Evolutionary conservation across 1,140 invertebrate species (phyloP).

Genomic region (Idris sp.): DNA sequence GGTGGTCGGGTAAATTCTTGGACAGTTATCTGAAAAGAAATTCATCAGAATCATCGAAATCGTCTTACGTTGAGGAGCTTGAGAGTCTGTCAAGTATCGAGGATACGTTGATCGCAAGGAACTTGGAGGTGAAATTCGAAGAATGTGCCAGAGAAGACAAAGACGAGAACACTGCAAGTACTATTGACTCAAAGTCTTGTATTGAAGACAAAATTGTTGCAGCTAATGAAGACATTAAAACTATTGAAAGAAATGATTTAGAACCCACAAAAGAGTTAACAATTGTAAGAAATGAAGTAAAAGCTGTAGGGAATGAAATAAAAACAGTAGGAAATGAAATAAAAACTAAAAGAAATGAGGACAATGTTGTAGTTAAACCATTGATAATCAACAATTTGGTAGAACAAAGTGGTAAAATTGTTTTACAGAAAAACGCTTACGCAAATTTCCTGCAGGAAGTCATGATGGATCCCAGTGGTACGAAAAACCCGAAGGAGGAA

Average conservation of each 20-base stretch:
- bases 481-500: constrained; percentile 68
- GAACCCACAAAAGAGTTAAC: no score
- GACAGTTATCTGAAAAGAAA: constrained; percentile 63
- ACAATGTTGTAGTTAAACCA: constrained; percentile 6
- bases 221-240: constrained; percentile 65
- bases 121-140: constrained; percentile 51
- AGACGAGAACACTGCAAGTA: constrained; percentile 64
- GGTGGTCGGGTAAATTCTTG: constrained; percentile 73
- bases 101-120: constrained; percentile 34
- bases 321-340: neutral
- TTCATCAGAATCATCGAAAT: constrained; percentile 72
- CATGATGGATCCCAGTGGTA: constrained; percentile 67
- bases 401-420: constrained; percentile 18
- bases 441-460: constrained; percentile 70
- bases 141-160: constrained; percentile 56
- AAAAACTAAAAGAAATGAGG: neutral
- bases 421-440: constrained; percentile 67
- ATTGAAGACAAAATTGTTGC: constrained; percentile 69
- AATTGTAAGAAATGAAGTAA: neutral
- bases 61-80: constrained; percentile 72
- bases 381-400: constrained; percentile 20
- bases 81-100: constrained; percentile 72
- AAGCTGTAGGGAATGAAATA: neutral
- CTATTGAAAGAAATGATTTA: constrained; percentile 17
- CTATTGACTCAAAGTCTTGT: constrained; percentile 70